These are phyloP conservation scores for Gymnoscelis rufifasciata DNA, from an alignment of 2,888 invertebrate species.

Conservation along the genomic window DNA sequence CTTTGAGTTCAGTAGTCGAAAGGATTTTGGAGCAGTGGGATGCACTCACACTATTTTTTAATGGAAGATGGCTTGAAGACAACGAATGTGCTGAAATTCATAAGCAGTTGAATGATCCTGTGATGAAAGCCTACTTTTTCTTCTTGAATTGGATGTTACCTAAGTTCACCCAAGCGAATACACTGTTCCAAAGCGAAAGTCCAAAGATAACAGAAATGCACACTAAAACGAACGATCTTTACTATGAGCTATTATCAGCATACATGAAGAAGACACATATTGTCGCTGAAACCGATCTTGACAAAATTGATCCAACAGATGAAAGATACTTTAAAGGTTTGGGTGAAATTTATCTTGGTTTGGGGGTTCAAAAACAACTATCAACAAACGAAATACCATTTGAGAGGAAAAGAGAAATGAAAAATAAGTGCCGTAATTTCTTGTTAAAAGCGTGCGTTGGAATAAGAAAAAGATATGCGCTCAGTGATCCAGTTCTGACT, in stretches of 20 bases:
- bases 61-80: constrained; percentile 15
- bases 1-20: constrained; percentile 2
- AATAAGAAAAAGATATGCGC: constrained; percentile 7
- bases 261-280: neutral
- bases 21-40: constrained; percentile 18
- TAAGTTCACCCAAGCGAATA: constrained; percentile 4
- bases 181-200: neutral
- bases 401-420: neutral
- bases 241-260: neutral
- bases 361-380: neutral
- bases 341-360: neutral
- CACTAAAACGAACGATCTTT: neutral
- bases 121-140: constrained; percentile 1
- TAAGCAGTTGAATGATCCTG: constrained; percentile 8
- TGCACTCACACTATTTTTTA: constrained; percentile 12
- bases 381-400: neutral
- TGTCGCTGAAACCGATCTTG: neutral
- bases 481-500: constrained; percentile 1
- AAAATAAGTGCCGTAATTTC: constrained; percentile 5
- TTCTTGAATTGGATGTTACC: constrained; percentile 7
- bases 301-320: neutral
- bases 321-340: neutral
- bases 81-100: constrained; percentile 9
- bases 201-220: neutral
- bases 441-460: constrained; percentile 3